phyloP scores from a whole-genome alignment of 2,888 invertebrate genomes.

The Trichopria drosophilae region DNA sequence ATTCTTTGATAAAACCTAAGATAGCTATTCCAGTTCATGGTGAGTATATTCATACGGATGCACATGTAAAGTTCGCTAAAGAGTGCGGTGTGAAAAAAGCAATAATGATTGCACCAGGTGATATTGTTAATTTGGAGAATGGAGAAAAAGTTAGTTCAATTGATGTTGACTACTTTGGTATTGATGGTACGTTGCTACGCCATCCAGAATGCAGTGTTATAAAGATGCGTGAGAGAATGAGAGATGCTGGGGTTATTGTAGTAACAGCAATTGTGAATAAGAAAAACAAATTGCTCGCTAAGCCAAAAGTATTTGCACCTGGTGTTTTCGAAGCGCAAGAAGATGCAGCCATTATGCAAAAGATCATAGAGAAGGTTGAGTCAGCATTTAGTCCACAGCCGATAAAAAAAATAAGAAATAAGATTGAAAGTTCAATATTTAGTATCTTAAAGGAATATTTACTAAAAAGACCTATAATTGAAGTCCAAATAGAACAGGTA shows the following conservation, averaged over 20 bases:
- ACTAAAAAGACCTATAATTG: no score
- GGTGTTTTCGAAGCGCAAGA: no score
- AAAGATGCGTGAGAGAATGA: constrained; percentile 6
- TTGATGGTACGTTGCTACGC: constrained; percentile 2
- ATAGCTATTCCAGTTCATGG: constrained; percentile 15
- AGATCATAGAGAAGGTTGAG: no score
- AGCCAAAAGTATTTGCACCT: constrained; percentile 7
- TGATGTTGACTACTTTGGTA: constrained; percentile 1
- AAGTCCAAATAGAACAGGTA: no score
- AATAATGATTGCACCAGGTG: constrained; percentile 11
- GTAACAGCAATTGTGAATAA: constrained; percentile 1
- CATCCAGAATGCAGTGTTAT: constrained; percentile 2
- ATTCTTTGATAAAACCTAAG: constrained; percentile 15
- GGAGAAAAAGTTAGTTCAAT: not conserved
- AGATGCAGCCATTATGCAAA: no score
- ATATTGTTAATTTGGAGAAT: constrained; percentile 3
- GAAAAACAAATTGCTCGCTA: constrained; percentile 6
- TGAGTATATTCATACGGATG: constrained; percentile 11
- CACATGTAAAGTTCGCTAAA: constrained; percentile 15
- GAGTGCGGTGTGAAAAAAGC: constrained; percentile 4
- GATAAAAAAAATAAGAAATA: no score
- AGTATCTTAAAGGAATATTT: no score
- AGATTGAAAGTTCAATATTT: no score
- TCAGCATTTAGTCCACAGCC: no score
- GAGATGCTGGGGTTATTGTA: constrained; percentile 4